Evolutionary conservation across 1,140 invertebrate species (phyloP).

Genomic region (Papilio xuthus): DNA sequence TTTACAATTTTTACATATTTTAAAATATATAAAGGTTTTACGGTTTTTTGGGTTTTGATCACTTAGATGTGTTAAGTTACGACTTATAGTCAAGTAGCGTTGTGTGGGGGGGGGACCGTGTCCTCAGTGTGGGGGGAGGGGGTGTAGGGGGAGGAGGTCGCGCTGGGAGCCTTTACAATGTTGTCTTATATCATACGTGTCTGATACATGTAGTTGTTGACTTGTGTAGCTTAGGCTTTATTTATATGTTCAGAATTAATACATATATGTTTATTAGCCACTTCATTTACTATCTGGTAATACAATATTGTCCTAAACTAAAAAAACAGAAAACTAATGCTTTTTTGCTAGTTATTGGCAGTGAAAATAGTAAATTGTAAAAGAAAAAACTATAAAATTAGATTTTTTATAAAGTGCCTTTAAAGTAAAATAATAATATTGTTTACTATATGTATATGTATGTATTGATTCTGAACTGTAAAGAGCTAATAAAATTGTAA

Average conservation of each 20-base stretch:
- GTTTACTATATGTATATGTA: no score
- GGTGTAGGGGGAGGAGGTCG: neutral
- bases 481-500: neutral
- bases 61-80: neutral
- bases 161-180: neutral
- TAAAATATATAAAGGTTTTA: neutral
- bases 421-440: neutral
- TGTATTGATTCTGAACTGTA: neutral
- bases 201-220: neutral
- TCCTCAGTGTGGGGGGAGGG: neutral
- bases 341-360: no score
- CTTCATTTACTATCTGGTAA: no score
- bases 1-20: slow-evolving; percentile 3
- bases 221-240: neutral
- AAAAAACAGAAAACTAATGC: no score
- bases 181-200: neutral
- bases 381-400: neutral
- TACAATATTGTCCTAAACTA: no score
- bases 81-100: neutral
- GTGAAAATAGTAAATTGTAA: no score
- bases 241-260: slow-evolving; percentile 8
- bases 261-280: neutral
- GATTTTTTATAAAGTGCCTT: neutral
- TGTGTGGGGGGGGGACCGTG: no score
- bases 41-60: neutral